Base-by-base conservation (phyloP, 2,888 invertebrate species). In the Leptodirus hochenwartii region DNA sequence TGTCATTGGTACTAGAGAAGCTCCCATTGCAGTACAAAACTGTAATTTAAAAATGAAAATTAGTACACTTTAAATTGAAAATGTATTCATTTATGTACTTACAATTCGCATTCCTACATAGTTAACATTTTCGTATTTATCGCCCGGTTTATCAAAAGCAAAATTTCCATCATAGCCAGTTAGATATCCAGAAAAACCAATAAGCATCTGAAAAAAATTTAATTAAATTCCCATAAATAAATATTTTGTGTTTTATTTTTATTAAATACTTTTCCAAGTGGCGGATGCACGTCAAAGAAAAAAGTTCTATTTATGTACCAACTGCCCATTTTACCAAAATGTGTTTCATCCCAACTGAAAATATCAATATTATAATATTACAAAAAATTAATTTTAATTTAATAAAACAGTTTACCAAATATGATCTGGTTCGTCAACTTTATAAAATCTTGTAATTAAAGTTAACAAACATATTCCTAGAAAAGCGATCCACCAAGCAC, bases 271-370 rank as follows among this genome's bases (percentile, higher is more conserved):
- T 95, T 95, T 44, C 93, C 95, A 29, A 93, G 63, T 12, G 95
- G 93, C 34, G 95, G 95, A 61, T 95, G 95, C 2, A 95, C 95
- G 61, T 95, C 95, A 59, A 95, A 95, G 59, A 95, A 95, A 55
- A 93, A 93, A 32, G 91, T 91, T 41, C 87, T 67, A 46, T 93
- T 95, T 39, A 95, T 91, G 48, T 95, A 95, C 90, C 91, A 95
- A 50, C 88, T 90, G 2, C 84, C 90, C 90, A 95, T 93, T 67
- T 95, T 95, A 1, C 93, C 93, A 65, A 95, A 95, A 61, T 95
- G 95, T 15, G 93, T 93, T 64, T 95, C 95, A 61, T 95, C 95
- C 90, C 90, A 90, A 50, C 84, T 84, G 13, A 5, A n/a, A n/a
- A n/a, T n/a, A n/a, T n/a, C n/a, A n/a, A n/a, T n/a, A n/a, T n/a